A percentile compares a stretch with the other conserved stretches of the same genome.
Evolutionary conservation across 2,113 vertebrate species (phyloP).

Genomic region (Tupaia chinensis): DNA sequence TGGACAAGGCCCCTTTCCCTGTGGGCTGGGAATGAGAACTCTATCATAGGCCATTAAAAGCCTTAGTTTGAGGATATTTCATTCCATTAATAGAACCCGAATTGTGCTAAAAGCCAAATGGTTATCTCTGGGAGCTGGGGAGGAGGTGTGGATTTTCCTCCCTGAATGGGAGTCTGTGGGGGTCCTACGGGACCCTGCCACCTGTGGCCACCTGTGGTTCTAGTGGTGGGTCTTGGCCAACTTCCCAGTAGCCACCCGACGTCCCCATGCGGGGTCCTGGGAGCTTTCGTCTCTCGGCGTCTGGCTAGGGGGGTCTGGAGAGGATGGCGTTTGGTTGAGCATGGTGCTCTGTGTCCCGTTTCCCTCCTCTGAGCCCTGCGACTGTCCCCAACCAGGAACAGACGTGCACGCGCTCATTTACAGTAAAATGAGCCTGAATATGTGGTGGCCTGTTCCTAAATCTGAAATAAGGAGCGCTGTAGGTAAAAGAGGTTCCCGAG

Average conservation of each 20-base stretch:
- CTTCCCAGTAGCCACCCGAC: accelerated
- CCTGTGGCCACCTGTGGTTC: neutral
- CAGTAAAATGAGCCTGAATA: neutral
- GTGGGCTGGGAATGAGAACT: neutral
- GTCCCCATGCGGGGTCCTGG: neutral
- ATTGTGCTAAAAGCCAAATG: neutral
- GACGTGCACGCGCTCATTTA: neutral
- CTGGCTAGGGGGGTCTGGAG: neutral
- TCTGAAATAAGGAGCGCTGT: neutral
- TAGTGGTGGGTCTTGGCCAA: accelerated
- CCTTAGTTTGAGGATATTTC: neutral
- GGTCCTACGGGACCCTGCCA: too few species aligned
- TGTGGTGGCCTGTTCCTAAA: neutral
- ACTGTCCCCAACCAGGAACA: neutral
- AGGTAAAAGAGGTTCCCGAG: neutral
- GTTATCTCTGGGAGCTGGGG: neutral
- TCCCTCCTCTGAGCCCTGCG: neutral
- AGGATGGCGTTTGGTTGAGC: neutral
- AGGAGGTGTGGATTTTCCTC: neutral
- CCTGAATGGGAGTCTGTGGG: neutral
- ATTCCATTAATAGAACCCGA: neutral
- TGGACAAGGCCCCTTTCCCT: neutral
- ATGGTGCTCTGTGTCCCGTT: neutral
- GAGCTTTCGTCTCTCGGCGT: neutral
- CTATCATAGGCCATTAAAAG: neutral